Conservation (phyloP, 2,888 invertebrate species). For the Sicus ferrugineus region DNA sequence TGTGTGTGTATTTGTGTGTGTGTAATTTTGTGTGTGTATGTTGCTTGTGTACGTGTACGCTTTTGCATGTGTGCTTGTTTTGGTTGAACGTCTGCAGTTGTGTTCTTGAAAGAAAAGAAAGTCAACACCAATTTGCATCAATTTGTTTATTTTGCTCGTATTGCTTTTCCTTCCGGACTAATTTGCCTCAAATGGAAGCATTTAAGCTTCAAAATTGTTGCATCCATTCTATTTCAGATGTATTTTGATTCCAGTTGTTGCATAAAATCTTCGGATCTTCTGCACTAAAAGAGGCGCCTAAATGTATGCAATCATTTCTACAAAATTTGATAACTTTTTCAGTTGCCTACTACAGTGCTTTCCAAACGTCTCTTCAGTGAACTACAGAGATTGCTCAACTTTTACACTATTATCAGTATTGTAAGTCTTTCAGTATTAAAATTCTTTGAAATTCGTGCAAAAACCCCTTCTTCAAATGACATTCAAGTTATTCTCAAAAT, state of each 20-base stretch:
- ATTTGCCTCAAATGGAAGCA: background rate
- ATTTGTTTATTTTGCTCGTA: too few relatives aligned
- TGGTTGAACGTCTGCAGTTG: background rate
- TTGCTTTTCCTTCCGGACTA: background rate
- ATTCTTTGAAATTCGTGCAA: too few relatives aligned
- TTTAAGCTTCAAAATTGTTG: too few relatives aligned
- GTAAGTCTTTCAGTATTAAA: too few relatives aligned
- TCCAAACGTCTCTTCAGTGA: background rate
- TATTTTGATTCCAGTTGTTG: background rate
- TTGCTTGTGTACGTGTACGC: background rate
- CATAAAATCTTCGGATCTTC: background rate
- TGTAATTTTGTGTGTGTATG: background rate
- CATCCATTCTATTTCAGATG: too few relatives aligned
- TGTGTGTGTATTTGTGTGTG: background rate
- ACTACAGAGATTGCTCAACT: background rate
- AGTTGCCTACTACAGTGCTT: background rate
- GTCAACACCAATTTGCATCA: background rate
- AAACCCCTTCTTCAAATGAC: slow-evolving; percentile 34
- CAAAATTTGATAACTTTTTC: background rate
- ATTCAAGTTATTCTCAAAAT: slow-evolving; percentile 22
- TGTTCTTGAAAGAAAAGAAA: background rate
- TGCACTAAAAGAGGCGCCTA: background rate
- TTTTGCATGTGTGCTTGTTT: background rate
- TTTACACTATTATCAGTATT: background rate
- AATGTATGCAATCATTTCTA: slow-evolving; percentile 9